phyloP scores from a whole-genome alignment of 2,797 vertebrate species.

The Remorina albescens region DNA sequence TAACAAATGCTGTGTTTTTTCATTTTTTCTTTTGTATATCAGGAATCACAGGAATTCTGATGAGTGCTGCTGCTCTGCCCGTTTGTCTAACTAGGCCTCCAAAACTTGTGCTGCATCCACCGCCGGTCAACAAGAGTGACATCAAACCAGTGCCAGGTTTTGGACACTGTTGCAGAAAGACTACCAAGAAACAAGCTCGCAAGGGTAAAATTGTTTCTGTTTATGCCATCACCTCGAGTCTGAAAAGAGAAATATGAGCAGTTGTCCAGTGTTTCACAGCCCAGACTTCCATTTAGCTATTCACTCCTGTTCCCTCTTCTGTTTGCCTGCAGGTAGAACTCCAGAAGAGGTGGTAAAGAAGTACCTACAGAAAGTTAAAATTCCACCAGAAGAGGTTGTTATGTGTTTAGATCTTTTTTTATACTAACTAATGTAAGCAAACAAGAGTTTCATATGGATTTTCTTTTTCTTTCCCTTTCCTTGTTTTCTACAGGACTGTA shows the following conservation, averaged over 20 bases:
- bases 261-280: background rate
- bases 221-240: too few relatives aligned
- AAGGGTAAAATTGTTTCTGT: constrained; percentile 82
- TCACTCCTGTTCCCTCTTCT: background rate
- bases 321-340: constrained; percentile 88
- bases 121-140: constrained; percentile 93
- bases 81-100: constrained; percentile 96
- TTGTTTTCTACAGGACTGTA: constrained; percentile 87
- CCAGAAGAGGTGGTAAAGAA: constrained; percentile 95
- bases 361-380: constrained; percentile 94
- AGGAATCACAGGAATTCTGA: constrained; percentile 97
- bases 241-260: background rate
- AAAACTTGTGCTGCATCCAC: constrained; percentile 92
- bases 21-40: constrained; percentile 21
- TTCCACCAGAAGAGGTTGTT: constrained; percentile 91
- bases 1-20: background rate
- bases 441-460: background rate
- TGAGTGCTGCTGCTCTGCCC: constrained; percentile 94
- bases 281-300: background rate
- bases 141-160: constrained; percentile 94
- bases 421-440: background rate
- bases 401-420: background rate
- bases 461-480: background rate
- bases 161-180: constrained; percentile 93
- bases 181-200: constrained; percentile 93